These are phyloP conservation scores for Phoxinus dragarum DNA, from an alignment of 2,797 vertebrate genomes.

Conservation along the genomic window DNA sequence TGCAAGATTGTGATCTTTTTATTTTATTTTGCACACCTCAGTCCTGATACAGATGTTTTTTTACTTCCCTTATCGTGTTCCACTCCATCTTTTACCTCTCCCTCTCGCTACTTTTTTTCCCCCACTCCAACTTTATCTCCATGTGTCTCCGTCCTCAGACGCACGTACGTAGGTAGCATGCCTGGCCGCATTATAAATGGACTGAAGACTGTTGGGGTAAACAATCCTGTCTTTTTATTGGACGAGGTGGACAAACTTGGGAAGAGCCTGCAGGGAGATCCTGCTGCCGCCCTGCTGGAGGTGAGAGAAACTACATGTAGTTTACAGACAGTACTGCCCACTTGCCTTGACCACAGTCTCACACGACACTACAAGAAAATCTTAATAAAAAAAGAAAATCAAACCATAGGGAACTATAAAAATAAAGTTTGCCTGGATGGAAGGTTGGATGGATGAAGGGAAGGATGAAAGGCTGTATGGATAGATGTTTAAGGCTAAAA, in stretches of 20 bases:
- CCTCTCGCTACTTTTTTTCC: not conserved
- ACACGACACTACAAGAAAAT: not conserved
- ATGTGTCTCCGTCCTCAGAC: conserved; percentile 72
- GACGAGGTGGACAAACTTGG: conserved; percentile 98
- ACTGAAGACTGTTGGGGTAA: conserved; percentile 90
- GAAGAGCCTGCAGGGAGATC: conserved; percentile 95
- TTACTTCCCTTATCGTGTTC: not conserved
- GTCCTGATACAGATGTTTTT: conserved; percentile 28
- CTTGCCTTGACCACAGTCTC: not conserved
- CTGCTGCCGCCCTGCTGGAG: conserved; percentile 95
- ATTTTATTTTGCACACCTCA: not conserved
- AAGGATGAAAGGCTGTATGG: not conserved
- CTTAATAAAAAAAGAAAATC: too few species aligned
- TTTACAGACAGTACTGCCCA: not conserved
- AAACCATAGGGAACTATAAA: not conserved
- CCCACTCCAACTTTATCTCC: not conserved
- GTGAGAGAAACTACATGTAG: conserved; percentile 70
- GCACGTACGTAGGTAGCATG: conserved; percentile 98
- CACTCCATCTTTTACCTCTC: not conserved
- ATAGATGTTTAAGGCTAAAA: not conserved
- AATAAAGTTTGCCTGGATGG: not conserved
- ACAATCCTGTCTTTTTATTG: conserved; percentile 95
- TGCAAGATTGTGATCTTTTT: conserved; percentile 16
- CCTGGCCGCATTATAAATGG: conserved; percentile 97
- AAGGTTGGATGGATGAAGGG: not conserved